Base-by-base conservation (phyloP, 2,797 vertebrate species). In the Pipistrellus pipistrellus region DNA sequence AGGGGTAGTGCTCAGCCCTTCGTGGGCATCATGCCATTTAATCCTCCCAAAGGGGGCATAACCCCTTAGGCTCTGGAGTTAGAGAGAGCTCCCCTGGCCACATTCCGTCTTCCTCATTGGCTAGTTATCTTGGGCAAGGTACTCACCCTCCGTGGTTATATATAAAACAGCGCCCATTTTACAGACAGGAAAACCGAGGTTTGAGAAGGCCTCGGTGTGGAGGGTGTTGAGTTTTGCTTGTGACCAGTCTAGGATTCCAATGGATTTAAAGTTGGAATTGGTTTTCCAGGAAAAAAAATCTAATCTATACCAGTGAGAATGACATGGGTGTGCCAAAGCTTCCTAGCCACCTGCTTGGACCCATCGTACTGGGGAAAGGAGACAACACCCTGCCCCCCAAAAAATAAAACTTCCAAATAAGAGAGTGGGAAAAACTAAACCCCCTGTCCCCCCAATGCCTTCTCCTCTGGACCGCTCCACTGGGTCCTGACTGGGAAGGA, bases 401-500 rank as follows among this genome's bases (percentile, higher is more conserved):
- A 59, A 6, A 84, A 64, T 38, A 55, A 82, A 90, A 57, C n/a
- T 71, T 90, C 7, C 13, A 35, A 77, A 72, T 55, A 62, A 68
- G 44, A 92, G 46, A 38, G 1, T 27, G 71, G 57, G 73, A 53
- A 53, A 48, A 57, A 72, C 38, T 2, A 32, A 85, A 51, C 2
- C 25, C 27, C 5, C 17, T 51, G 66, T 71, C 25, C 2, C 96
- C 64, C 30, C 44, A 23, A 69, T 72, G 41, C 78, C 62, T 72
- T 84, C 72, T 53, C 12, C 9, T 80, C 35, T 0, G 0, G 84
- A 14, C 18, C 69, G 53, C 59, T 71, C 14, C 55, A 8, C 51
- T 85, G 68, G 80, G 6, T 97, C 88, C 88, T 73, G 38, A 95
- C 87, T 23, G 90, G 91, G 93, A 91, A 78, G 55, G 66, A 71